phyloP scores from a whole-genome alignment of 2,888 invertebrate species.

The Synergus laeviventris region DNA sequence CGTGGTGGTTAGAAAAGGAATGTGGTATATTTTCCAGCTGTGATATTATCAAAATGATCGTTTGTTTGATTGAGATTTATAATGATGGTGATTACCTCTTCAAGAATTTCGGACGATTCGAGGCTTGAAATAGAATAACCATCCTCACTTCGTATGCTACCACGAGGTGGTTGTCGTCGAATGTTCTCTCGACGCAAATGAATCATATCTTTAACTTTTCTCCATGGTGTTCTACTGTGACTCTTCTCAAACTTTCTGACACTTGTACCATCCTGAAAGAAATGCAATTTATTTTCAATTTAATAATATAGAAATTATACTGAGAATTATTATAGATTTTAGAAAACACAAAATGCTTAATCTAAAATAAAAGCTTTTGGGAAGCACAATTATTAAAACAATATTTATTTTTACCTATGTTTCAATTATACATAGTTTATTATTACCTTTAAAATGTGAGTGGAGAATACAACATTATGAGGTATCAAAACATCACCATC shows the following conservation, averaged over 20 bases:
- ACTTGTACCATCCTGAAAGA: conserved; percentile 48
- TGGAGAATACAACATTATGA: conserved; percentile 41
- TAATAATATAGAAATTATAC: background rate
- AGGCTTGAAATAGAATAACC: conserved; percentile 62
- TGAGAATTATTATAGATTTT: too few species aligned
- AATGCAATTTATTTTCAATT: background rate
- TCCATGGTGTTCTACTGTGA: conserved; percentile 84
- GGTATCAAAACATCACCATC: conserved; percentile 61
- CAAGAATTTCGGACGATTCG: conserved; percentile 61
- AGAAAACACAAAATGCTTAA: too few species aligned
- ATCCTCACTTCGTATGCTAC: conserved; percentile 57
- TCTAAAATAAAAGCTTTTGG: background rate
- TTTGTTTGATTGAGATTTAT: conserved; percentile 19
- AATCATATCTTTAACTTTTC: conserved; percentile 87
- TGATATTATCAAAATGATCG: conserved; percentile 33
- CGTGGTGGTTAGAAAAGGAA: background rate
- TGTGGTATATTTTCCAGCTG: conserved; percentile 29
- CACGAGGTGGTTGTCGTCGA: conserved; percentile 75
- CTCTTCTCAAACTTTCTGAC: conserved; percentile 75
- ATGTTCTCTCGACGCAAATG: conserved; percentile 84
- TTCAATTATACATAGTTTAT: background rate
- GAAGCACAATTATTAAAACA: background rate
- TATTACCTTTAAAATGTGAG: conserved; percentile 5
- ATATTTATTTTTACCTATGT: too few species aligned
- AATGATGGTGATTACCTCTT: conserved; percentile 47